A percentile compares a stretch with the other conserved stretches of the same genome.
Evolutionary conservation across 2,888 invertebrate species (phyloP).

Genomic region (Scaptomyza cyrtandrae): DNA sequence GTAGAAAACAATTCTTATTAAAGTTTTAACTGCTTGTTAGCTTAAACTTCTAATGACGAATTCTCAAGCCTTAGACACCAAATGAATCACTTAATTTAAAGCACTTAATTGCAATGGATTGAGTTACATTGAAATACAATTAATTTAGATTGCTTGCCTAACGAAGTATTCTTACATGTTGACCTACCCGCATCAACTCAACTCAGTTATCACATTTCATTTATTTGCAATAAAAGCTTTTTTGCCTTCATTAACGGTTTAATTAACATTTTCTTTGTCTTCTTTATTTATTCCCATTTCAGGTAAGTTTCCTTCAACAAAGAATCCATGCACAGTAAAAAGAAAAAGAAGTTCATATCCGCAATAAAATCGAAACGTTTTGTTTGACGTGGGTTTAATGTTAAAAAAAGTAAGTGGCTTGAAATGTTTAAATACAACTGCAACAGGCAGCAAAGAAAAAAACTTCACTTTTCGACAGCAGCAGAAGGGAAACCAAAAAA

Average conservation of each 20-base stretch:
- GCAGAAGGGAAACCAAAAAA: conserved; percentile 35
- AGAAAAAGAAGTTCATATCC: conserved; percentile 57
- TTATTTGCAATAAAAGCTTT: conserved; percentile 26
- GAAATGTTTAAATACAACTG: conserved; percentile 57
- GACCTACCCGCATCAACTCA: conserved; percentile 1
- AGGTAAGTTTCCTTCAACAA: conserved; percentile 65
- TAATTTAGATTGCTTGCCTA: background rate
- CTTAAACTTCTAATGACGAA: too few species aligned
- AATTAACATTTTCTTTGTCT: conserved; percentile 67
- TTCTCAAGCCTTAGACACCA: background rate
- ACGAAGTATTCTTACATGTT: conserved; percentile 1
- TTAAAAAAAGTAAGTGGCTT: conserved; percentile 69
- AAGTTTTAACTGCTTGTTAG: background rate
- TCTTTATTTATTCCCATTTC: conserved; percentile 51
- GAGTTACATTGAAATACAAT: background rate
- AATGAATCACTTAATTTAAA: background rate
- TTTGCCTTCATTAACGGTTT: conserved; percentile 50
- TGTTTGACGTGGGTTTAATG: conserved; percentile 75
- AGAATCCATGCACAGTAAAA: conserved; percentile 16
- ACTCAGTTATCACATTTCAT: conserved; percentile 2
- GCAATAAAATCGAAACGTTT: conserved; percentile 75
- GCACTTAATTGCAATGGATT: background rate
- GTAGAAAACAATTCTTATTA: background rate
- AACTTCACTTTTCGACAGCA: conserved; percentile 27
- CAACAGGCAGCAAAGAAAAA: conserved; percentile 24